phyloP scores from a whole-genome alignment of 2,113 vertebrate genomes.

The Tragulus kanchil region DNA sequence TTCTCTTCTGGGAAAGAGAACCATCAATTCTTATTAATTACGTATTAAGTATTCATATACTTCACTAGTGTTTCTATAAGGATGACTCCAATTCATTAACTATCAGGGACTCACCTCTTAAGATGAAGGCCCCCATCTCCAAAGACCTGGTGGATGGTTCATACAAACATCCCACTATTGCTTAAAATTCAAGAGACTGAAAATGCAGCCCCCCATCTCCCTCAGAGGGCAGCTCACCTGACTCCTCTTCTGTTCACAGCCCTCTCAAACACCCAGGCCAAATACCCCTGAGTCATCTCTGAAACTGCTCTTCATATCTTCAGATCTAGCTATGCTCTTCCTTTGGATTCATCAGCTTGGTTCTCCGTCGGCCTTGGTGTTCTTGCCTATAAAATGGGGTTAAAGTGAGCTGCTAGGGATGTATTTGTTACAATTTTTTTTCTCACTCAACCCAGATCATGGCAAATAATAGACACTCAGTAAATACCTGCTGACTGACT shows the following conservation, averaged over 20 bases:
- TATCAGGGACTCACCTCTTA: background rate
- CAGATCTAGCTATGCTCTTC: background rate
- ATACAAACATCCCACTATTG: too few species aligned
- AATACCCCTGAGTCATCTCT: background rate
- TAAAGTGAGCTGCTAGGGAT: background rate
- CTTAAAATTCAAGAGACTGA: background rate
- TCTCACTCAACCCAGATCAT: background rate
- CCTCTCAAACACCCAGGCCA: background rate
- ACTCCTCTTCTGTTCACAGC: background rate
- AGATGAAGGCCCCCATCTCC: background rate
- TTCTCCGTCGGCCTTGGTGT: constrained; percentile 9
- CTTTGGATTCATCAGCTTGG: background rate
- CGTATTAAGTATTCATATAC: background rate
- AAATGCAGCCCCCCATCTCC: background rate
- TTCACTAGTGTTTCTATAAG: background rate
- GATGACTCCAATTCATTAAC: background rate
- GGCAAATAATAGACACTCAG: background rate
- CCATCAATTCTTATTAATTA: background rate
- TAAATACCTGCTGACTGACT: background rate
- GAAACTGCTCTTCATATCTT: background rate
- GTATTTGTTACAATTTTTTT: background rate
- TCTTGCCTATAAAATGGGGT: background rate
- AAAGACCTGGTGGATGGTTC: background rate
- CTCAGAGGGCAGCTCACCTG: background rate
- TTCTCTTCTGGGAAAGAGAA: background rate